phyloP scores from a whole-genome alignment of 1,140 invertebrate species.

The Formica selysi region DNA sequence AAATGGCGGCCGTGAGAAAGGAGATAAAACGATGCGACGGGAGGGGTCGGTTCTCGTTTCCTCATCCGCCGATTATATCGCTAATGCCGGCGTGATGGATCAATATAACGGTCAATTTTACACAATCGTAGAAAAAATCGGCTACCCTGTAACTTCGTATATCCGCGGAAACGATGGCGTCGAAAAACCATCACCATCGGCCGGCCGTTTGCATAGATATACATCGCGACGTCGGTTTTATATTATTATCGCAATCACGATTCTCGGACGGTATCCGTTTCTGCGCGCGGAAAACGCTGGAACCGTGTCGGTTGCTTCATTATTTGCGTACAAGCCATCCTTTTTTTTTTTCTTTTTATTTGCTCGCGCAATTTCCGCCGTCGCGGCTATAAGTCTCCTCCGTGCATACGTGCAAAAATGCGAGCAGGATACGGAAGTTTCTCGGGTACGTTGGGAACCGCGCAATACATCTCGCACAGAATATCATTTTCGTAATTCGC shows the following conservation, averaged over 20 bases:
- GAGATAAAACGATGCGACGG: constrained; percentile 8
- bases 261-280: constrained; percentile 13
- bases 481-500: constrained; percentile 17
- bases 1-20: constrained; percentile 5
- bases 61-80: not conserved
- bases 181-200: not conserved
- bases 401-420: constrained; percentile 43
- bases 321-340: constrained; percentile 45
- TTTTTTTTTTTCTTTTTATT: not conserved
- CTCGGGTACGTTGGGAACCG: not conserved
- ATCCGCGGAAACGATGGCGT: not conserved
- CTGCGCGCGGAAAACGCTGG: constrained; percentile 3
- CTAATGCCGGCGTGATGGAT: constrained; percentile 5
- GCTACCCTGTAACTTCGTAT: not conserved
- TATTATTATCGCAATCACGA: not conserved
- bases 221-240: no score
- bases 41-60: constrained; percentile 5
- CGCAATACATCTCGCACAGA: constrained; percentile 17
- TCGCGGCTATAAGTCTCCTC: constrained; percentile 35
- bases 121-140: constrained; percentile 16
- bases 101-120: constrained; percentile 50
- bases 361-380: constrained; percentile 31
- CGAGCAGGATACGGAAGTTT: not conserved
- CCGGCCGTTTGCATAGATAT: constrained; percentile 38
- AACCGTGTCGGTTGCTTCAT: constrained; percentile 29